Base-by-base conservation (phyloP, 2,113 vertebrate species). In the Paradisaea rubra region DNA sequence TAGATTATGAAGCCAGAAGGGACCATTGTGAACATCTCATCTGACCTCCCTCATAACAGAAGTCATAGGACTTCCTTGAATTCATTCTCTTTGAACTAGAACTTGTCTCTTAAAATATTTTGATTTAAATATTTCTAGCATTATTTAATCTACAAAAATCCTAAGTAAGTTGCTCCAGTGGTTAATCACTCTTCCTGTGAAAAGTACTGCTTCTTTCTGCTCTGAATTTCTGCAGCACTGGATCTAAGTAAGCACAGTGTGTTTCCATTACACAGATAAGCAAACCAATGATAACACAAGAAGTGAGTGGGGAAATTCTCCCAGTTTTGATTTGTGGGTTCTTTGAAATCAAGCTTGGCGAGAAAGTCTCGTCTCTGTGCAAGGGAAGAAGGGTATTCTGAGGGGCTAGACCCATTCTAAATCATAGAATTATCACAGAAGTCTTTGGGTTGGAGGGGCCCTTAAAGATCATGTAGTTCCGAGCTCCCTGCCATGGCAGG, bases 1-100 rank as follows among this genome's bases (percentile, higher is more conserved):
- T 68, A 83, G 77, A 78, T 91, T 89, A 91, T 70, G 73, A 87
- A 94, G 65, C 69, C 81, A 92, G 89, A 87, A 95, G 65, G 78
- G 65, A 81, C 81, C 57, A 71, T 57, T 94, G 69, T 39, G 84
- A 91, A 49, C 74, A 93, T 68, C 53, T 88, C 37, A 69, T 72
- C 66, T 94, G 78, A 91, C 90, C 74, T 91, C 74, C 25, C 15
- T 72, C 42, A 9, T 77, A 95, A 88, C 4, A 10, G 49, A 88
- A 94, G 68, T 81, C 71, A 42, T 13, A 83, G 33, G 45, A 93
- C 27, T 90, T 78, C 21, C 45, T 16, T 59, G 68, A 86, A 83
- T 80, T 77, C 54, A 79, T 72, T 76, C 19, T 69, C 1, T 77
- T 85, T 93, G 37, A 88, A 57, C 18, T 37, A 53, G 41, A 61